Conservation (phyloP, 2,113 vertebrate genomes). For the Pangasianodon hypophthalmus region DNA sequence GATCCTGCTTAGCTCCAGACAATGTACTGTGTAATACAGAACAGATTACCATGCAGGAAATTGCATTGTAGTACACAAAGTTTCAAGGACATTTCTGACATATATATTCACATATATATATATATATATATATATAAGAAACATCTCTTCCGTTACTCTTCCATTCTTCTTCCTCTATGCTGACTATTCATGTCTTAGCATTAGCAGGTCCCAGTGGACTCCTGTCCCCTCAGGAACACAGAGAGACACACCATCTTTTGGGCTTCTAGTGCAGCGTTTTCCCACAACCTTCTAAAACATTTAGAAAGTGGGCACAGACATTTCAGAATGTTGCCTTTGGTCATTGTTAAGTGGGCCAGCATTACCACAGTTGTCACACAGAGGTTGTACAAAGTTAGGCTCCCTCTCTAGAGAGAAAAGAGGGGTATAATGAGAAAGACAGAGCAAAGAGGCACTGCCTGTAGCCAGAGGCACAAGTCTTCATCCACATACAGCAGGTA, state of each 20-base stretch:
- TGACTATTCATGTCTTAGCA: background rate
- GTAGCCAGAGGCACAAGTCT: slow-evolving; percentile 12
- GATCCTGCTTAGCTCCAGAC: background rate
- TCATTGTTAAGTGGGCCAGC: slow-evolving; percentile 57
- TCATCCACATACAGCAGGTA: slow-evolving; percentile 11
- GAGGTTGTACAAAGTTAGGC: slow-evolving; percentile 31
- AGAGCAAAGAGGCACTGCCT: background rate
- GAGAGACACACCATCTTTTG: background rate
- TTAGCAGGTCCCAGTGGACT: background rate
- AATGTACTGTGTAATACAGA: background rate
- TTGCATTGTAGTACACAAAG: background rate
- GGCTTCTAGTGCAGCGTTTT: background rate
- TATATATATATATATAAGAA: no score
- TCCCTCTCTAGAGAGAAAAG: slow-evolving; percentile 19
- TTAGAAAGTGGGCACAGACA: slow-evolving; percentile 17
- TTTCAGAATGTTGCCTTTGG: slow-evolving; percentile 25
- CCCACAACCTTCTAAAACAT: slow-evolving; percentile 18
- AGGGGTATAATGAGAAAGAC: slow-evolving; percentile 15
- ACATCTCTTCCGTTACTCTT: background rate
- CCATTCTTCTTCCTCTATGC: background rate
- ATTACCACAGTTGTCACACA: slow-evolving; percentile 15
- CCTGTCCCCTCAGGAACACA: background rate
- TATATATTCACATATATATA: no score
- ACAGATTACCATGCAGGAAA: background rate
- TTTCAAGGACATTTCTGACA: background rate